A percentile compares a stretch with the other conserved stretches of the same genome.
Conservation (phyloP, 2,888 invertebrate genomes). For the Malacosoma neustria region DNA sequence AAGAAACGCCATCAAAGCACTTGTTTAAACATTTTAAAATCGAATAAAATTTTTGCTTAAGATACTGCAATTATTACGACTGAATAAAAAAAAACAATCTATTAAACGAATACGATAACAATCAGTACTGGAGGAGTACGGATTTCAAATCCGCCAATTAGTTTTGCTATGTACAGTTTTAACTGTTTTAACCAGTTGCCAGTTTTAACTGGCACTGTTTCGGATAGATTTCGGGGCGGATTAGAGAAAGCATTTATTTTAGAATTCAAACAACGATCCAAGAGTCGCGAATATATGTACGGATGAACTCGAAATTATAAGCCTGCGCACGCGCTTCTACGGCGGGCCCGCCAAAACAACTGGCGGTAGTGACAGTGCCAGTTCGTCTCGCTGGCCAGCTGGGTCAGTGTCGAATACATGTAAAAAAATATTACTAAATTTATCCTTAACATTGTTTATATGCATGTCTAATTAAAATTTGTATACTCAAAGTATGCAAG, state of each 20-base stretch:
- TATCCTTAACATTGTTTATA: background rate
- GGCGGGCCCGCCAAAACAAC: slow-evolving; percentile 58
- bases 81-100: slow-evolving; percentile 1
- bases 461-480: too few relatives aligned
- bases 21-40: slow-evolving; percentile 17
- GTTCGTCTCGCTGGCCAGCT: slow-evolving; percentile 46
- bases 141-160: slow-evolving; percentile 18
- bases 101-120: slow-evolving; percentile 4
- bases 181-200: too few relatives aligned
- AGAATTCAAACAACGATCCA: background rate
- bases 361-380: slow-evolving; percentile 62
- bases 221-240: slow-evolving; percentile 15
- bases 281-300: slow-evolving; percentile 13
- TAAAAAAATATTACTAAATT: slow-evolving; percentile 8
- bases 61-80: slow-evolving; percentile 2
- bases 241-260: slow-evolving; percentile 20
- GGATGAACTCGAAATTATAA: slow-evolving; percentile 3
- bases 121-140: slow-evolving; percentile 10
- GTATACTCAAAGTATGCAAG: too few relatives aligned
- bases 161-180: slow-evolving; percentile 12
- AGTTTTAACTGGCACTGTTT: slow-evolving; percentile 17
- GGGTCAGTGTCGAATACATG: slow-evolving; percentile 43
- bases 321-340: slow-evolving; percentile 42
- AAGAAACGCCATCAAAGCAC: slow-evolving; percentile 18
- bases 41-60: slow-evolving; percentile 7